phyloP scores from a whole-genome alignment of 2,888 invertebrate species.

The Meghimatium bilineatum region DNA sequence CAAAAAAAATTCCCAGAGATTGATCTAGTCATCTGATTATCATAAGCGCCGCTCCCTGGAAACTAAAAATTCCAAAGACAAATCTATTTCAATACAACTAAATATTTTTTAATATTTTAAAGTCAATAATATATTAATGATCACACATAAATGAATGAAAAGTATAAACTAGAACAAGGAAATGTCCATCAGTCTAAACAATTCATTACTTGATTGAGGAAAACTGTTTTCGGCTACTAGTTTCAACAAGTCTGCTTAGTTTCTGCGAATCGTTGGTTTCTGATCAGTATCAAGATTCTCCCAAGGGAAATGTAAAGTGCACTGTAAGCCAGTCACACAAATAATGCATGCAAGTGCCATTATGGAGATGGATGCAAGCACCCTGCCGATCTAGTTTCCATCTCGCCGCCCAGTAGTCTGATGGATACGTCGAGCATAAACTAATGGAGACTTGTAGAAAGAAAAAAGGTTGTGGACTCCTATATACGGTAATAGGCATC shows the following conservation, averaged over 20 bases:
- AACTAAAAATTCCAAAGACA: too few species aligned
- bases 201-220: background rate
- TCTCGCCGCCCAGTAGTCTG: background rate
- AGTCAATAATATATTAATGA: too few species aligned
- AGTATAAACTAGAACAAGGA: too few species aligned
- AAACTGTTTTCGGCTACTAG: background rate
- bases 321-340: background rate
- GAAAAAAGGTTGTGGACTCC: too few species aligned
- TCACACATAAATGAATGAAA: too few species aligned
- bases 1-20: too few species aligned
- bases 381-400: background rate
- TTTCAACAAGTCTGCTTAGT: background rate
- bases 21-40: too few species aligned
- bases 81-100: too few species aligned
- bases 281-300: background rate
- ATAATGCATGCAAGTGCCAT: constrained; percentile 12
- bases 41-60: too few species aligned
- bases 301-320: background rate
- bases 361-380: background rate
- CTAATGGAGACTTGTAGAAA: background rate
- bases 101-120: too few species aligned
- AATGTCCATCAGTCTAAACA: background rate
- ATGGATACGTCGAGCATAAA: background rate
- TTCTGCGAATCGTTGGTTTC: background rate
- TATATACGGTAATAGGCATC: too few species aligned